These are phyloP conservation scores for Chironomus striatipennis DNA, from an alignment of 1,140 invertebrate species.

Conservation along the genomic window DNA sequence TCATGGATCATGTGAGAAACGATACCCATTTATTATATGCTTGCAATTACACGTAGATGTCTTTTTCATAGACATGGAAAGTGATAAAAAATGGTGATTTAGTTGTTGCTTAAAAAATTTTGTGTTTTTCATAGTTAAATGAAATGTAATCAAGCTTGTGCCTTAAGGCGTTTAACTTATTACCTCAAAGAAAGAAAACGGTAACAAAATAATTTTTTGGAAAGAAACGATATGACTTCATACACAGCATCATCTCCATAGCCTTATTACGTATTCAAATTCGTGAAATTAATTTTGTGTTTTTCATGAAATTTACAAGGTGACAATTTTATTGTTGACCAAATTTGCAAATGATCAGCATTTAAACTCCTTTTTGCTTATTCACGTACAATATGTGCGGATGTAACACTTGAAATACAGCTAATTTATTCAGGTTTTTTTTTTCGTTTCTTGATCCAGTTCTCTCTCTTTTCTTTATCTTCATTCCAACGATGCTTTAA, in stretches of 20 bases:
- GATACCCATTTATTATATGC: conserved; percentile 4
- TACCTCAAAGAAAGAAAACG: no score
- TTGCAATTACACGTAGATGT: background rate
- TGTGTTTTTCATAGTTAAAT: background rate
- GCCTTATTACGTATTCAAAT: no score
- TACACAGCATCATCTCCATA: no score
- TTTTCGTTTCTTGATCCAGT: background rate
- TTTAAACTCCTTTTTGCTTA: no score
- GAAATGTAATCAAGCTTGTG: background rate
- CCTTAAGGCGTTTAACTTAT: background rate
- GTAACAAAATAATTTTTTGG: no score
- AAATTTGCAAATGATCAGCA: no score
- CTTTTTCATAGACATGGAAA: conserved; percentile 4
- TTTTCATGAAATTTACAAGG: no score
- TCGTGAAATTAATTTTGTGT: no score
- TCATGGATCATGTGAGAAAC: background rate
- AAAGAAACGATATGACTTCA: no score
- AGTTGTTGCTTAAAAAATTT: conserved; percentile 3
- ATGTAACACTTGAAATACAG: conserved; percentile 13
- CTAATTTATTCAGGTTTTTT: conserved; percentile 13
- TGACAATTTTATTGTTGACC: no score
- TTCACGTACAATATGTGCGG: background rate
- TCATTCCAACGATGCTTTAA: background rate
- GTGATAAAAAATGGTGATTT: conserved; percentile 14
- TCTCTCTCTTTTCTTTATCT: conserved; percentile 1